Conservation (phyloP, 2,888 invertebrate species). For the Drosophila vallismaia region DNA sequence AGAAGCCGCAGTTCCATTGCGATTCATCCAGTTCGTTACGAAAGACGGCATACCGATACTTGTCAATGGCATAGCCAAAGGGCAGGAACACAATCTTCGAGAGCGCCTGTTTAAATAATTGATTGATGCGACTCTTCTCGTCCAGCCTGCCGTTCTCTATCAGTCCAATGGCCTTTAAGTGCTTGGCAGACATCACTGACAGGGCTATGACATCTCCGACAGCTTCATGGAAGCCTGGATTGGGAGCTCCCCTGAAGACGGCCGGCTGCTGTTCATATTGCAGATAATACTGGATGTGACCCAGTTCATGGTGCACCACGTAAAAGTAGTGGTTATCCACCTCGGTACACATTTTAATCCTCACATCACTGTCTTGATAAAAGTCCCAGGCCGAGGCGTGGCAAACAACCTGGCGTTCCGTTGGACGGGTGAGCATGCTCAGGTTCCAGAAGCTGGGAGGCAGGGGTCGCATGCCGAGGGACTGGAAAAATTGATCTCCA, state of each 20-base stretch:
- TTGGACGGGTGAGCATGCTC: conserved; percentile 92
- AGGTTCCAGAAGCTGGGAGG: conserved; percentile 91
- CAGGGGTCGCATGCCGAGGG: conserved; percentile 91
- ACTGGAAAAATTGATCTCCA: conserved; percentile 93
- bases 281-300: conserved; percentile 88
- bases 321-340: conserved; percentile 85
- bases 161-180: conserved; percentile 88
- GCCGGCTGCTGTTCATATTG: conserved; percentile 86
- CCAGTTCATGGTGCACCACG: conserved; percentile 88
- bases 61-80: conserved; percentile 88
- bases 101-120: conserved; percentile 85
- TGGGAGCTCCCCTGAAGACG: conserved; percentile 86
- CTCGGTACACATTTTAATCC: conserved; percentile 88
- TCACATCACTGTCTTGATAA: conserved; percentile 91
- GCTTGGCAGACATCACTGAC: conserved; percentile 88
- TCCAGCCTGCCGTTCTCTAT: conserved; percentile 86
- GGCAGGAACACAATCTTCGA: conserved; percentile 89
- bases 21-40: conserved; percentile 86
- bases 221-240: conserved; percentile 88
- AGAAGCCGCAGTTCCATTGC: conserved; percentile 88
- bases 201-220: conserved; percentile 89
- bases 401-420: conserved; percentile 89
- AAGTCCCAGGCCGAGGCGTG: conserved; percentile 96
- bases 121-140: conserved; percentile 87
- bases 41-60: conserved; percentile 89